Evolutionary conservation across 2,113 vertebrate genomes (phyloP), one percentile per base, ranked within the genome.

Genomic region (Sturnus vulgaris): DNA sequence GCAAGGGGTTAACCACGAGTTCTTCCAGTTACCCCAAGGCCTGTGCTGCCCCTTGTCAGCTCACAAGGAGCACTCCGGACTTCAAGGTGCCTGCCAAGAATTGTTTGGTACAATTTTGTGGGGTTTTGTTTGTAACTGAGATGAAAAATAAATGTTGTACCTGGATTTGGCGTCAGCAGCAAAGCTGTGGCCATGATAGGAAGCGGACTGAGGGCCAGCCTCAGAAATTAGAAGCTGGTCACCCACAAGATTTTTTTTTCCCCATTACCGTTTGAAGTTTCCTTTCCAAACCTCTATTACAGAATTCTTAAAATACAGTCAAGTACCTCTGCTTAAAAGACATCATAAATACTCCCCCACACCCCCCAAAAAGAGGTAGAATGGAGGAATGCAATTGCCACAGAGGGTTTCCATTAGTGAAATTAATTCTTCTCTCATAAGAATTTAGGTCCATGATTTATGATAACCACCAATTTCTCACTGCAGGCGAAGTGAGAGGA

Each of bases 351-450:
- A 91, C 23, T 83, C 30, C 22, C 31, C 27, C 17, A 31, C 50
- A 23, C 4, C 64, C 47, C 57, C 68, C 39, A 53, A 47, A 44
- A 61, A 71, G 75, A 73, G 68, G 61, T 35, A 65, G 82, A 46
- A 85, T n/a, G 57, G 63, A 86, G 76, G 25, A 78, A 87, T 66
- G 66, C 50, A 88, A 49, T 91, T 86, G 95, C 86, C 47, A 59
- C 79, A 93, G 95, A 95, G 94, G 95, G 86, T 97, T 98, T 97
- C 96, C 97, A 96, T 97, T 97, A 97, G 94, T 87, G 96, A 97
- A 96, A 98, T 97, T 97, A 98, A 98, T 97, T 97, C 90, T 79
- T 91, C 92, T 96, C 95, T 96, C 95, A 83, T 95, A 96, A 94
- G 84, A 80, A 85, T 89, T 97, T 96, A 96, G 96, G 93, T 40